Base-by-base conservation (phyloP, 2,888 invertebrate species). In the Malachius bipustulatus region DNA sequence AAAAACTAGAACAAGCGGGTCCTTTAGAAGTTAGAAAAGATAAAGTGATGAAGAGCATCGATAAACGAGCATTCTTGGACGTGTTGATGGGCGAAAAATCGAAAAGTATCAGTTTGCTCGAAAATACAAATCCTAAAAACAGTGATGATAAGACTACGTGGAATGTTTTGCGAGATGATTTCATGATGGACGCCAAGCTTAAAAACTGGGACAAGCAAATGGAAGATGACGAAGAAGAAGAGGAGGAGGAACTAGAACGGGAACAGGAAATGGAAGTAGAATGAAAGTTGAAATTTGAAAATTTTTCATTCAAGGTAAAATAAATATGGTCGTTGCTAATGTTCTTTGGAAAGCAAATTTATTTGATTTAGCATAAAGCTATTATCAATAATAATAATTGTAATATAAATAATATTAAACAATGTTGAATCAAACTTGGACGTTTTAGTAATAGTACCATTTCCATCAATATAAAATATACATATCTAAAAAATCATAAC, bases 141-240 rank as follows among this genome's bases (percentile, higher is more conserved):
- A 36, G 42, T 11, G 40, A 63, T 49, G 47, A 43, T 30, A 58
- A 60, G 35, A 52, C 62, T 3, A 71, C 68, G 47, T 79, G 78
- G 78, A 72, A 64, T 64, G 77, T 77, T 24, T 56, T 80, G 14
- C 67, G 81, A 43, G 85, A 89, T 52, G 88, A 91, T 61, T 93
- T 85, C 56, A 83, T 88, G 77, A 82, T 85, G 71, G 83, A 82
- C 43, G 80, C 82, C 16, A 82, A 82, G 63, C 73, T 89, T 64
- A 89, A 88, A 64, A 87, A 90, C 61, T 91, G 91, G 91, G 87
- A 90, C 55, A 83, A 84, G 60, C 74, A 82, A 47, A 64, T 69
- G 29, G 68, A 70, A 46, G 68, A 70, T 24, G 60, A 63, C 14
- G 56, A 58, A 32, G 55, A 64, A 34, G 49, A 49, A 32, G 42